Percentiles rank a stretch among this genome's conserved stretches.
These are phyloP conservation scores for Odontocolon sp. DNA, from an alignment of 2,888 invertebrate species.

Conservation along the genomic window DNA sequence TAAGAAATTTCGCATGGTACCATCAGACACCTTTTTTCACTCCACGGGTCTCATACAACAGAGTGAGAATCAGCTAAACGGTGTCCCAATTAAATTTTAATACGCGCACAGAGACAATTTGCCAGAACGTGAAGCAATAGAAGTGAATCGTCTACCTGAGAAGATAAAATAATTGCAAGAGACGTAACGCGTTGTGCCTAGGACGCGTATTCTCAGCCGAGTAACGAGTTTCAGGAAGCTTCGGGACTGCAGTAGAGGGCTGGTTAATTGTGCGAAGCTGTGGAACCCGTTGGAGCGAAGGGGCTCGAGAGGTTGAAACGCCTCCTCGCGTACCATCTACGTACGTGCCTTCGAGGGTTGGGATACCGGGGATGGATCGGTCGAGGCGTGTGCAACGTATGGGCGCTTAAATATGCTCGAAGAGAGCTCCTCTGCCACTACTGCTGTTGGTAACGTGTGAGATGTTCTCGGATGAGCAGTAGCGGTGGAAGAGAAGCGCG, in stretches of 20 bases:
- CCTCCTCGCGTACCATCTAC: constrained; percentile 17
- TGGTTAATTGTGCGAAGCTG: constrained; percentile 57
- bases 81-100: constrained; percentile 9
- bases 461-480: constrained; percentile 31
- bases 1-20: too few species aligned
- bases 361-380: constrained; percentile 27
- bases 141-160: neutral
- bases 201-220: constrained; percentile 39
- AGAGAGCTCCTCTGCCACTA: constrained; percentile 1
- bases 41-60: too few species aligned
- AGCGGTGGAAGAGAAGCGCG: constrained; percentile 35
- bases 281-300: constrained; percentile 33
- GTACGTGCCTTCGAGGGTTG: constrained; percentile 37
- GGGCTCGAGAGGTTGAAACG: constrained; percentile 40
- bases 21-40: too few species aligned
- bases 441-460: constrained; percentile 29
- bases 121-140: neutral
- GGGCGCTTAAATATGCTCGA: constrained; percentile 47
- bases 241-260: constrained; percentile 44
- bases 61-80: too few species aligned
- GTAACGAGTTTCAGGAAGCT: constrained; percentile 47
- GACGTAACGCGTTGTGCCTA: constrained; percentile 34
- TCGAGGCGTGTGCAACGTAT: constrained; percentile 28
- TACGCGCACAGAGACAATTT: neutral
- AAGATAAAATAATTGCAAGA: constrained; percentile 53